Conservation (phyloP, 2,797 vertebrate genomes). For the Xenentodon cancila region DNA sequence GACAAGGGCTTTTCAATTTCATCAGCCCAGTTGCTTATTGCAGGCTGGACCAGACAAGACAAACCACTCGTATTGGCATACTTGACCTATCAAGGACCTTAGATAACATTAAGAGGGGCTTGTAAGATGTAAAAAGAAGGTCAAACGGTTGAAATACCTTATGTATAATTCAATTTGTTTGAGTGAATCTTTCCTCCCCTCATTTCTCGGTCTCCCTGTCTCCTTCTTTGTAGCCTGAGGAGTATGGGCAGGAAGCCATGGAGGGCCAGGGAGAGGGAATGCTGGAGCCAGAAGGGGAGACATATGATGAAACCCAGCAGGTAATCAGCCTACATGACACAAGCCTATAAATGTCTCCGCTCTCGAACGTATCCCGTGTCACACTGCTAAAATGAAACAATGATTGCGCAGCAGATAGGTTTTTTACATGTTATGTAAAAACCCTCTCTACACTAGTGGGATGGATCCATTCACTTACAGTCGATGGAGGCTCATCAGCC, state of each 20-base stretch:
- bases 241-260: constrained; percentile 95
- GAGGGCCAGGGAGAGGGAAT: constrained; percentile 92
- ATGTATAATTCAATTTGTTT: background rate
- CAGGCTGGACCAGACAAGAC: no score
- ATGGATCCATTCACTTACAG: constrained; percentile 44
- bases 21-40: no score
- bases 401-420: background rate
- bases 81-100: no score
- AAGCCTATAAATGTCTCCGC: constrained; percentile 12
- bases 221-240: constrained; percentile 86
- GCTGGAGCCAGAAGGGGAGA: constrained; percentile 93
- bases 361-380: constrained; percentile 1
- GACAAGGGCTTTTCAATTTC: no score
- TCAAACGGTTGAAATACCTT: no score
- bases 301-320: constrained; percentile 93
- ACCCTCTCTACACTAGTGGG: background rate
- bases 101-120: no score
- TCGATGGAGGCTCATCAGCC: constrained; percentile 37
- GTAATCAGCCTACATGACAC: constrained; percentile 74
- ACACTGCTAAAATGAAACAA: background rate
- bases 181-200: background rate
- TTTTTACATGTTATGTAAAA: constrained; percentile 8
- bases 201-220: constrained; percentile 25
- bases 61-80: no score
- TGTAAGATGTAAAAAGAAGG: no score